Evolutionary conservation across 2,888 invertebrate genomes (phyloP).

Genomic region (Aphrophora alni): DNA sequence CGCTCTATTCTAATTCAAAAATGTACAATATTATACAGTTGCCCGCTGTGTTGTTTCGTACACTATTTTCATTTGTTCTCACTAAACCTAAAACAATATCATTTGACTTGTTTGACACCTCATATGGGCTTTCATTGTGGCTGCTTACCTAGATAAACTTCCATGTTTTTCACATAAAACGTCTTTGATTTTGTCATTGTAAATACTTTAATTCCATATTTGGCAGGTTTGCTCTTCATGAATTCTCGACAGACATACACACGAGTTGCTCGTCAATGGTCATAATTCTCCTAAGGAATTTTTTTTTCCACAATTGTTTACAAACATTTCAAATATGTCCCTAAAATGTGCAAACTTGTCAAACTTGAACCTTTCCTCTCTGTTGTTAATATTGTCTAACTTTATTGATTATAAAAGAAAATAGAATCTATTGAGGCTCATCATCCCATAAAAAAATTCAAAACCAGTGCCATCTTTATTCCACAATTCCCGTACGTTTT

Average conservation of each 20-base stretch:
- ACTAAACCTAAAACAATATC: background rate
- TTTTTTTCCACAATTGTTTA: background rate
- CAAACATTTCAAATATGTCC: constrained; percentile 20
- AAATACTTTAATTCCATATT: background rate
- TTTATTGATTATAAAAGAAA: constrained; percentile 18
- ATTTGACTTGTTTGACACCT: background rate
- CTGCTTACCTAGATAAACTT: constrained; percentile 10
- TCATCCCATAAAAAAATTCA: constrained; percentile 7
- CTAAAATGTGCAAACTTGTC: constrained; percentile 22
- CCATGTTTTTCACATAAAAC: background rate
- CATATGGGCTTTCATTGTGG: background rate
- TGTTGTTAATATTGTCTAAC: constrained; percentile 13
- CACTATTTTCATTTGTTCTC: background rate
- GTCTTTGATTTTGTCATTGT: background rate
- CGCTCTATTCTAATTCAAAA: too few relatives aligned
- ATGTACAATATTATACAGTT: too few relatives aligned
- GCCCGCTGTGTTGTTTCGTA: constrained; percentile 23
- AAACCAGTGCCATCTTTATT: constrained; percentile 18
- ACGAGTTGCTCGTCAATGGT: background rate
- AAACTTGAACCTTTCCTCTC: background rate
- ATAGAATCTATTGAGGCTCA: constrained; percentile 14
- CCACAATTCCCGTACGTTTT: background rate
- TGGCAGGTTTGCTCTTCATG: background rate
- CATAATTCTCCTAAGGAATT: background rate
- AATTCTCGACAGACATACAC: background rate